These are phyloP conservation scores for Antheraea yamamai DNA, from an alignment of 2,888 invertebrate genomes.

Conservation along the genomic window DNA sequence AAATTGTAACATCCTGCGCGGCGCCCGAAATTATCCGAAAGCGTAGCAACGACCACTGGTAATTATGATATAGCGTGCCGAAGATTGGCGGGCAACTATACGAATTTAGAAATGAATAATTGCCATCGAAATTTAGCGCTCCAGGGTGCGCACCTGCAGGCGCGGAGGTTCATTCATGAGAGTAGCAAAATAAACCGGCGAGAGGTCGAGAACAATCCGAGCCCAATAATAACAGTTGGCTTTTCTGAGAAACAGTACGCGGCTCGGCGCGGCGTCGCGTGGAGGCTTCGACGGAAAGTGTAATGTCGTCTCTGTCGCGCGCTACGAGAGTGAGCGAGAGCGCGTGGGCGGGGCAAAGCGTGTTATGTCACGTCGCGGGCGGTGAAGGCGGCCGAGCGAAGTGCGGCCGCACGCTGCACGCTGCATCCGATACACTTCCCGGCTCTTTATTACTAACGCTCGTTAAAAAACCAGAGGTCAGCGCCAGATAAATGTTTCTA, in stretches of 20 bases:
- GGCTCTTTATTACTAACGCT: slow-evolving; percentile 63
- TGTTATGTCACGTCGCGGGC: slow-evolving; percentile 69
- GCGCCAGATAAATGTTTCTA: slow-evolving; percentile 44
- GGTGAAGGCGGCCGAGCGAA: slow-evolving; percentile 59
- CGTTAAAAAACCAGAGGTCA: slow-evolving; percentile 57
- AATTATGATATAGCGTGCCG: slow-evolving; percentile 74
- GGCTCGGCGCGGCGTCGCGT: slow-evolving; percentile 50
- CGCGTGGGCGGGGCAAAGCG: slow-evolving; percentile 71
- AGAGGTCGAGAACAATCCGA: slow-evolving; percentile 74
- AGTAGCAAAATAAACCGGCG: slow-evolving; percentile 59
- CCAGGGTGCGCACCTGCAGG: slow-evolving; percentile 74
- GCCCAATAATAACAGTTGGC: slow-evolving; percentile 78
- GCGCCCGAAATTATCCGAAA: slow-evolving; percentile 57
- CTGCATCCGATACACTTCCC: slow-evolving; percentile 56
- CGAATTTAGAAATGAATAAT: slow-evolving; percentile 69
- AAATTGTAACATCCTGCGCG: slow-evolving; percentile 71
- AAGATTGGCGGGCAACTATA: slow-evolving; percentile 66
- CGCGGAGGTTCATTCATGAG: slow-evolving; percentile 75
- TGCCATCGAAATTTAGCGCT: slow-evolving; percentile 65
- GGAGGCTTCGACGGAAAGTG: slow-evolving; percentile 74
- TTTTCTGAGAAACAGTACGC: slow-evolving; percentile 75
- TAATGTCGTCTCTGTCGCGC: slow-evolving; percentile 61
- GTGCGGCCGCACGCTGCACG: slow-evolving; percentile 51
- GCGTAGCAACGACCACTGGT: slow-evolving; percentile 66
- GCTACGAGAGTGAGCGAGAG: slow-evolving; percentile 59